phyloP scores from a whole-genome alignment of 2,113 vertebrate genomes.

The Ginglymostoma cirratum region DNA sequence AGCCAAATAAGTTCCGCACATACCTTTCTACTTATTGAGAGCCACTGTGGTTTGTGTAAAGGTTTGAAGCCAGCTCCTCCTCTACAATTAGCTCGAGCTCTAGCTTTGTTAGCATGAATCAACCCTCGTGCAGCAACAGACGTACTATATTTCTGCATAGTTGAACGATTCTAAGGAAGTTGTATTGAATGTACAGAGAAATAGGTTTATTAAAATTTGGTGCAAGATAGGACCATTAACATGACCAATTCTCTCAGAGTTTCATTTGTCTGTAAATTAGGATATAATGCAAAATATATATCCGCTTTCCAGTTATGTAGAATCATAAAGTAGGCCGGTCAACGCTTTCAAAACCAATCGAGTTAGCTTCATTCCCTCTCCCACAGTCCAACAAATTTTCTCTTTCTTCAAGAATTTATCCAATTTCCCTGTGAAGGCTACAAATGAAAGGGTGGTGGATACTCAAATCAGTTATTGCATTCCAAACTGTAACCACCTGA shows the following conservation, averaged over 20 bases:
- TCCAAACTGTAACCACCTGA: not conserved
- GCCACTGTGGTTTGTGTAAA: slow-evolving; percentile 88
- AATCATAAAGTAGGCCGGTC: not conserved
- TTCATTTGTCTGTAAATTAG: not conserved
- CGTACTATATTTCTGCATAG: slow-evolving; percentile 69
- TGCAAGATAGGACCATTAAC: not conserved
- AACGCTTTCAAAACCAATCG: not conserved
- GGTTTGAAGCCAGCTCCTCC: slow-evolving; percentile 76
- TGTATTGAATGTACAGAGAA: not conserved
- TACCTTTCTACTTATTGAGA: slow-evolving; percentile 83
- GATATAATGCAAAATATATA: too few species aligned
- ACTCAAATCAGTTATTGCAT: not conserved
- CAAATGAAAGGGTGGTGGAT: not conserved
- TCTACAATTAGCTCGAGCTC: slow-evolving; percentile 64
- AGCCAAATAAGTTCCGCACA: slow-evolving; percentile 28
- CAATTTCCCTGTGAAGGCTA: not conserved
- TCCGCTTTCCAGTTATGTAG: too few species aligned
- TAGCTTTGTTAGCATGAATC: slow-evolving; percentile 75
- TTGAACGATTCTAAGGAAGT: slow-evolving; percentile 57
- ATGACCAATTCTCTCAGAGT: not conserved
- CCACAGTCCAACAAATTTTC: not conserved
- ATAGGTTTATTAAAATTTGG: not conserved
- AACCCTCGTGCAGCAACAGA: slow-evolving; percentile 82
- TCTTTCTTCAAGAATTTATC: not conserved
- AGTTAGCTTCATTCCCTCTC: not conserved